A percentile compares a stretch with the other conserved stretches of the same genome.
phyloP scores from a whole-genome alignment of 1,140 invertebrate species.

The Aradophagus sp. region DNA sequence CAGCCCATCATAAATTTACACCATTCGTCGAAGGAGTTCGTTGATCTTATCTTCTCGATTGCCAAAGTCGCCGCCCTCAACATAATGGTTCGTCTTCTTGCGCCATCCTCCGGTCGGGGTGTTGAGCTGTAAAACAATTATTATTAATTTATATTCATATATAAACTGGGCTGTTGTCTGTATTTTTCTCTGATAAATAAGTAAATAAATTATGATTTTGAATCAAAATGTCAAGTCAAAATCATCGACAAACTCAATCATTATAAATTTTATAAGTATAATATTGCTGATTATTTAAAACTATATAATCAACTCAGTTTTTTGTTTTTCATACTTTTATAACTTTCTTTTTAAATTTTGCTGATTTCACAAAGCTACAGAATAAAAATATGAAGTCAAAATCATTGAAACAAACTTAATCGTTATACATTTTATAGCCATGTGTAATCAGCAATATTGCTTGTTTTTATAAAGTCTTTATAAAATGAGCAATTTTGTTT shows the following conservation, averaged over 20 bases:
- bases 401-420: too few species aligned
- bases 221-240: background rate
- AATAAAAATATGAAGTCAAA: too few species aligned
- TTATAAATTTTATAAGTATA: background rate
- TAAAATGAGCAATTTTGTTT: conserved; percentile 12
- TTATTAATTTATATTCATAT: too few species aligned
- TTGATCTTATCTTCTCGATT: conserved; percentile 98
- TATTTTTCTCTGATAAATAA: too few species aligned
- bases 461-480: conserved; percentile 9
- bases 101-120: conserved; percentile 99
- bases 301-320: too few species aligned
- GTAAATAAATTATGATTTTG: background rate
- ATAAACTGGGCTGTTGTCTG: too few species aligned
- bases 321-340: background rate
- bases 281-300: too few species aligned
- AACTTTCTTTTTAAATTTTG: too few species aligned
- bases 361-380: too few species aligned
- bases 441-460: too few species aligned
- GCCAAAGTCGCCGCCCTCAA: conserved; percentile 99
- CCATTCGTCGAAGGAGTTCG: conserved; percentile 94
- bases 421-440: too few species aligned
- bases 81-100: conserved; percentile 95
- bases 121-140: conserved; percentile 83
- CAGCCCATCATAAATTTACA: conserved; percentile 78
- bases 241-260: background rate